Base-by-base conservation (phyloP, 2,888 invertebrate species). In the Criorhina ranunculi region DNA sequence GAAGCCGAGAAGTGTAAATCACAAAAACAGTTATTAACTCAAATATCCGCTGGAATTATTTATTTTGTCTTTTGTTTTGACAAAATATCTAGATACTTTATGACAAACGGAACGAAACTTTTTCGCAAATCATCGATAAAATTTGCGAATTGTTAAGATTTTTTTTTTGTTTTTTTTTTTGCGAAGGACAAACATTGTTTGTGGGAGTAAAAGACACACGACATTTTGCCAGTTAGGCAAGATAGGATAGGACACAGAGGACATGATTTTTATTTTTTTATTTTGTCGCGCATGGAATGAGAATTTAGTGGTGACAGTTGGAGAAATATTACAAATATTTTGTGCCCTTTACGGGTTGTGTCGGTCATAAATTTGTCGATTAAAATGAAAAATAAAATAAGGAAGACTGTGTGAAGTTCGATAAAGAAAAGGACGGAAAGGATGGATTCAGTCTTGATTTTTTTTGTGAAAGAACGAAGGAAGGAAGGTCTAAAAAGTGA, bases 121-220 rank as follows among this genome's bases (percentile, higher is more conserved):
- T 66, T 64, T 11, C 35, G 69, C 33, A 37, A 70, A 17, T 70
- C 70, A 37, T 70, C 70, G 42, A 59, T 59, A 70, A 59, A 59
- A 59, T 59, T 19, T 62, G 7, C 33, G 62, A 17, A 46, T 62
- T 46, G 46, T 46, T 62, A 62, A 62, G 31, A 9, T 42, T 12
- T 8, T 17, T 44, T 44, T 42, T 42, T 42, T 15, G 7, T 17
- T 5, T 15, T 42, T 42, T 15, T 15, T 12, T 7, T 12, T 7
- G 19, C 19, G 46, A 11, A 3, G 8, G 11, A 19, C 17, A 19
- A 3, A 42, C 17, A 46, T 46, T 5, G 1, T 46, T 46, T 46
- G 19, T 46, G 19, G 46, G 9, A 2, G 46, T 46, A 46, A 9
- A 19, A 5, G 46, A 4, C 19, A 46, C 46, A 19, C 46, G 19